These are phyloP conservation scores for Eumaeus atala DNA, from an alignment of 1,140 invertebrate species.

Conservation along the genomic window DNA sequence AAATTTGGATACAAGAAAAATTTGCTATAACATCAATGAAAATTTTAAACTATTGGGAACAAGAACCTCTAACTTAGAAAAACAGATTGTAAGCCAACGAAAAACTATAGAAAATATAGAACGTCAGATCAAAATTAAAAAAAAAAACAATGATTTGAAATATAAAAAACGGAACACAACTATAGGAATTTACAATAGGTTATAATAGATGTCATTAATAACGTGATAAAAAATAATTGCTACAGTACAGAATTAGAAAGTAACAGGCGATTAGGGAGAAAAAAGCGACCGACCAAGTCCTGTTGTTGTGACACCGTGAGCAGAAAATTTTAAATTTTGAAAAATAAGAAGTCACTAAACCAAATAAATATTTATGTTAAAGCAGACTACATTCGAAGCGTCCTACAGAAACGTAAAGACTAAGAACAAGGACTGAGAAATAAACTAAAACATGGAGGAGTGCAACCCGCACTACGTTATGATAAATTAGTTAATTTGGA, in stretches of 20 bases:
- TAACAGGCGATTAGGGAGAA: conserved; percentile 14
- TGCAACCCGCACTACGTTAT: conserved; percentile 10
- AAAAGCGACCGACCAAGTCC: conserved; percentile 20
- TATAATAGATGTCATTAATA: neutral
- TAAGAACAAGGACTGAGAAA: conserved; percentile 19
- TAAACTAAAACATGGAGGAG: conserved; percentile 12
- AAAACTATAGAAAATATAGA: too few relatives aligned
- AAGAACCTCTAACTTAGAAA: too few relatives aligned
- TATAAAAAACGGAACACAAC: neutral
- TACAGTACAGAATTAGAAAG: conserved; percentile 14
- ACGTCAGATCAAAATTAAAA: neutral
- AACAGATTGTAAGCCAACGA: too few relatives aligned
- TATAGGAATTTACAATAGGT: neutral
- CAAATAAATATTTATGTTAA: conserved; percentile 25
- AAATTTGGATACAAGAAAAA: too few relatives aligned
- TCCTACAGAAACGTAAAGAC: conserved; percentile 27
- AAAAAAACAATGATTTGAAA: neutral
- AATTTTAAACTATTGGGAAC: too few relatives aligned
- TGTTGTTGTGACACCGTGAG: conserved; percentile 20
- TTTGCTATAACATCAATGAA: too few relatives aligned
- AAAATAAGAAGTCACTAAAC: conserved; percentile 22
- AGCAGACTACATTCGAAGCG: conserved; percentile 20
- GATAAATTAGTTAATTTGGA: conserved; percentile 15
- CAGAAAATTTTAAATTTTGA: conserved; percentile 24
- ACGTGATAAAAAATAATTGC: neutral